Evolutionary conservation across 2,797 vertebrate species (phyloP), one percentile per base, ranked within the genome.

Genomic region (Coendou prehensilis): DNA sequence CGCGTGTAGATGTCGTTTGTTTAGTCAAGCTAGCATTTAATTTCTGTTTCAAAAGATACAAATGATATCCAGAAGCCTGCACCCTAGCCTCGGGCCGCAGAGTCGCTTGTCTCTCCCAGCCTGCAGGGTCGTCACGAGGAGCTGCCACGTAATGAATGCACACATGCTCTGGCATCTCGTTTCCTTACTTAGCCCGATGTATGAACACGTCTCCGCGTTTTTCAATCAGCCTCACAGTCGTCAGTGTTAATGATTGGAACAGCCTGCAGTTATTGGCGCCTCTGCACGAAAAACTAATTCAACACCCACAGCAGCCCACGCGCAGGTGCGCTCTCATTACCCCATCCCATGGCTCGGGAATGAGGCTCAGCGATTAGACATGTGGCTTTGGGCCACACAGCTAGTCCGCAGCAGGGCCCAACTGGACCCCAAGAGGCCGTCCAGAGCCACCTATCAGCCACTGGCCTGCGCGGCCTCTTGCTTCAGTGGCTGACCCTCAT

Each of bases 91-190:
- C 47, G 1, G 0, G 52, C 20, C 3, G 41, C 0, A 0, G 7
- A 3, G 11, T 1, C 0, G 5, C 9, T 0, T 0, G 0, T 8
- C 67, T 26, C 23, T 59, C 45, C 57, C 0, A 11, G 57, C 5
- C 28, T 0, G 15, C 33, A 18, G 64, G 67, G 56, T 59, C 45
- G 0, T 28, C n/a, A 4, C 13, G 0, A 30, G n/a, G 52, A 11
- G 28, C 2, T 6, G 8, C 2, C 83, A 4, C 3, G 1, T 9
- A 20, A 11, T 6, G 2, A 11, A 30, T 0, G 9, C 47, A 17
- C 59, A 3, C 1, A 0, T 30, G 9, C 37, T 28, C 1, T 2
- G 6, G 69, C 5, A 14, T 47, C 57, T 76, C 22, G 0, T 14
- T 52, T 33, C 76, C 81, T 57, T 2, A 2, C 59, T 69, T 17